A percentile compares a stretch with the other conserved stretches of the same genome.
phyloP scores from a whole-genome alignment of 2,888 invertebrate genomes.

The Cephus nigrinus region DNA sequence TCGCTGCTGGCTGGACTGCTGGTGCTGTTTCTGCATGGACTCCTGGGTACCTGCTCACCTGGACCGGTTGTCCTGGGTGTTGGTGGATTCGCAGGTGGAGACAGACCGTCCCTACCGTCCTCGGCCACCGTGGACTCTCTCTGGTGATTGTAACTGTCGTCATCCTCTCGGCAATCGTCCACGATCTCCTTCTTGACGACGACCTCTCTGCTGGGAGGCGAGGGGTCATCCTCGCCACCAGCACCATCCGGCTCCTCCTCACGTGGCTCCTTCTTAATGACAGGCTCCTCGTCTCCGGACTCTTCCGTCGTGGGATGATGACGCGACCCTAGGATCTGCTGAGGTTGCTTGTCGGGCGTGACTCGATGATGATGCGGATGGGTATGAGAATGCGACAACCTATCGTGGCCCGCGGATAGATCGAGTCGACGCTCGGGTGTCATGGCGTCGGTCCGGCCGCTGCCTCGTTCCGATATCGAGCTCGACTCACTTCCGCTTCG shows the following conservation, averaged over 20 bases:
- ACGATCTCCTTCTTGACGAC: slow-evolving; percentile 75
- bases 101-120: slow-evolving; percentile 60
- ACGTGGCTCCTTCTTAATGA: slow-evolving; percentile 71
- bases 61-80: slow-evolving; percentile 71
- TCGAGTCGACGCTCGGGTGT: slow-evolving; percentile 85
- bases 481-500: slow-evolving; percentile 90
- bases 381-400: slow-evolving; percentile 51
- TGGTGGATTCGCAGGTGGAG: slow-evolving; percentile 60
- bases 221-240: slow-evolving; percentile 67
- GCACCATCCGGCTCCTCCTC: slow-evolving; percentile 59
- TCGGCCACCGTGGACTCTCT: slow-evolving; percentile 60
- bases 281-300: slow-evolving; percentile 69
- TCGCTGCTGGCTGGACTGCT: slow-evolving; percentile 82
- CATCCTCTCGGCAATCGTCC: slow-evolving; percentile 70
- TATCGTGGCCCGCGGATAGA: slow-evolving; percentile 51
- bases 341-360: slow-evolving; percentile 76
- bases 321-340: slow-evolving; percentile 70
- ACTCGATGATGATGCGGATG: slow-evolving; percentile 72
- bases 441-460: slow-evolving; percentile 82
- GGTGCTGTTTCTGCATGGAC: slow-evolving; percentile 73
- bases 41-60: slow-evolving; percentile 66
- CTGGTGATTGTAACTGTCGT: slow-evolving; percentile 59
- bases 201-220: slow-evolving; percentile 63
- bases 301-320: slow-evolving; percentile 62
- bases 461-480: slow-evolving; percentile 86